Percentiles rank a stretch among this genome's conserved stretches.
Conservation (phyloP, 2,888 invertebrate genomes). For the Ormyrus pomaceus region DNA sequence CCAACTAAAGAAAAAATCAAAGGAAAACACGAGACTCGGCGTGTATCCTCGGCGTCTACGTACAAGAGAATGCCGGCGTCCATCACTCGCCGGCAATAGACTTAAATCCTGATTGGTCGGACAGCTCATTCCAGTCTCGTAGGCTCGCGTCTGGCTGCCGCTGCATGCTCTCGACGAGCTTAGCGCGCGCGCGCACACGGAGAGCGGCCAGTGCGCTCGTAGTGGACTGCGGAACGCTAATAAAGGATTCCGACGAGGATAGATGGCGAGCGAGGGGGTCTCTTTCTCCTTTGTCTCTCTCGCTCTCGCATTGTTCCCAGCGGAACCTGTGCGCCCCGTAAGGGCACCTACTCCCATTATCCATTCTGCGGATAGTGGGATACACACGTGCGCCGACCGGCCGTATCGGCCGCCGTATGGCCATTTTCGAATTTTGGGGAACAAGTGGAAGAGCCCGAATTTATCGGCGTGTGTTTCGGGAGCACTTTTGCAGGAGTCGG, state of each 20-base stretch:
- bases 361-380: slow-evolving; percentile 41
- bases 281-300: not conserved
- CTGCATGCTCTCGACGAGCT: slow-evolving; percentile 19
- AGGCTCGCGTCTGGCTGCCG: slow-evolving; percentile 46
- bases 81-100: slow-evolving; percentile 68
- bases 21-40: no score
- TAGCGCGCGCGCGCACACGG: slow-evolving; percentile 10
- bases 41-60: no score
- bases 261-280: slow-evolving; percentile 62
- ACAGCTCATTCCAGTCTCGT: slow-evolving; percentile 66
- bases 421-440: no score
- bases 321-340: slow-evolving; percentile 70
- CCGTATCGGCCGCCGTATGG: not conserved
- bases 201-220: no score
- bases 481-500: no score
- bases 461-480: no score
- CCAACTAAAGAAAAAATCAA: no score
- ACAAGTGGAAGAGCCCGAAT: no score
- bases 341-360: slow-evolving; percentile 72
- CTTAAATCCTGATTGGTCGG: slow-evolving; percentile 74
- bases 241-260: slow-evolving; percentile 74
- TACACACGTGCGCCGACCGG: not conserved
- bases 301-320: slow-evolving; percentile 71
- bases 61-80: slow-evolving; percentile 53
- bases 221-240: slow-evolving; percentile 63